Evolutionary conservation across 2,888 invertebrate genomes (phyloP), one percentile per base, ranked within the genome.

Genomic region (Vanessa cardui): DNA sequence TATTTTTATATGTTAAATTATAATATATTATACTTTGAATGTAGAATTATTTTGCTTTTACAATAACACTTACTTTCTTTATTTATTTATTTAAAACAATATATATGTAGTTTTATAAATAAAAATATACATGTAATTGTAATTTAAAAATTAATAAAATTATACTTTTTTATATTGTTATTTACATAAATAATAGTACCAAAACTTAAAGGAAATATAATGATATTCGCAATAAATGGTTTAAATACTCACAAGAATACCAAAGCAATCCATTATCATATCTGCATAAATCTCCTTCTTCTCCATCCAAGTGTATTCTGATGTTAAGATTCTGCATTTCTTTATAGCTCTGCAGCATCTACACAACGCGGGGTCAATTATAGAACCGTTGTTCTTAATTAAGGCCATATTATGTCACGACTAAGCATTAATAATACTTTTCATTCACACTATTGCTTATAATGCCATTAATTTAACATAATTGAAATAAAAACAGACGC

Each of bases 201-300:
- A 39, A 39, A 39, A 12, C 12, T 39, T 12, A 3, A 4, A 39
- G 39, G 2, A 3, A 39, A 12, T 39, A 39, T 39, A 12, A 39
- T 12, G 12, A 7, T 15, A 2, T 54, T 12, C 12, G 39, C 4
- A 60, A n/a, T 44, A 26, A 20, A 58, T 62, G 47, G 20, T 58
- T 6, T 5, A 20, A 54, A 31, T n/a, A 81, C 89, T 83, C 71
- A 92, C 92, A 72, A 92, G 74, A 71, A 92, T 83, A 33, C 92
- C 92, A 63, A 89, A 92, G 76, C 90, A 90, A 69, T 92, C 92
- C 92, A 92, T 90, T 6, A 92, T 78, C 92, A 92, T 92, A 59
- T 92, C 92, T 0, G 91, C 83, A 54, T 92, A 92, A 1, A 90
- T 77, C 73, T 92, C 92, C 70, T 89, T 92, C 61, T 88, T 81